These are phyloP conservation scores for Cacoxenus indagator DNA, from an alignment of 2,888 invertebrate species.

Conservation along the genomic window DNA sequence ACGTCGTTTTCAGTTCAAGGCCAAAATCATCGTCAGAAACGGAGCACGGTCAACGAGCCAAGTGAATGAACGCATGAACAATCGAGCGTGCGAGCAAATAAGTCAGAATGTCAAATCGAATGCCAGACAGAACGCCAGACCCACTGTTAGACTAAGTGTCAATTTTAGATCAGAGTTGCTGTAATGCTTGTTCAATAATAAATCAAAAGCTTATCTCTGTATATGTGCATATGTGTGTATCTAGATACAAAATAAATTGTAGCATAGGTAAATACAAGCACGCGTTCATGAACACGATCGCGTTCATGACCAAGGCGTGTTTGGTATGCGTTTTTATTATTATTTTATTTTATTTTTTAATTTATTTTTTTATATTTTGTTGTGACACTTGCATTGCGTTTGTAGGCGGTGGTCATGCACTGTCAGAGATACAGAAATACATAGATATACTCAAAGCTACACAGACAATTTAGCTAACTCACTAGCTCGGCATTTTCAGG, in stretches of 20 bases:
- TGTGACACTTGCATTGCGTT: too few species aligned
- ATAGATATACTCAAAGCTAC: too few species aligned
- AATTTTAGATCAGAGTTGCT: background rate
- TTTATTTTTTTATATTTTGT: slow-evolving; percentile 23
- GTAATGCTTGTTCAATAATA: background rate
- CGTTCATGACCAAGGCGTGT: slow-evolving; percentile 5
- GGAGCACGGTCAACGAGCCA: slow-evolving; percentile 13
- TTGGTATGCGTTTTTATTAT: background rate
- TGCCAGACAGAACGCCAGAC: too few species aligned
- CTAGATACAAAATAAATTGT: background rate
- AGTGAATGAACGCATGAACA: background rate
- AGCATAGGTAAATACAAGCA: background rate
- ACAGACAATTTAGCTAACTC: too few species aligned
- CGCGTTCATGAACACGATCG: slow-evolving; percentile 6
- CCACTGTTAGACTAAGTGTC: background rate
- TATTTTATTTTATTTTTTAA: background rate
- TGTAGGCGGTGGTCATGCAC: too few species aligned
- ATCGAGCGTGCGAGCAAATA: background rate
- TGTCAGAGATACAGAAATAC: too few species aligned
- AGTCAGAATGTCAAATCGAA: too few species aligned
- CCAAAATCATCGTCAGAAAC: background rate
- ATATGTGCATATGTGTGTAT: background rate
- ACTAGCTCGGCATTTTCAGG: too few species aligned
- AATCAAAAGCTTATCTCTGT: background rate
- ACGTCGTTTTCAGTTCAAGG: background rate